These are phyloP conservation scores for Latrodectus elegans DNA, from an alignment of 2,888 invertebrate species.

Conservation along the genomic window DNA sequence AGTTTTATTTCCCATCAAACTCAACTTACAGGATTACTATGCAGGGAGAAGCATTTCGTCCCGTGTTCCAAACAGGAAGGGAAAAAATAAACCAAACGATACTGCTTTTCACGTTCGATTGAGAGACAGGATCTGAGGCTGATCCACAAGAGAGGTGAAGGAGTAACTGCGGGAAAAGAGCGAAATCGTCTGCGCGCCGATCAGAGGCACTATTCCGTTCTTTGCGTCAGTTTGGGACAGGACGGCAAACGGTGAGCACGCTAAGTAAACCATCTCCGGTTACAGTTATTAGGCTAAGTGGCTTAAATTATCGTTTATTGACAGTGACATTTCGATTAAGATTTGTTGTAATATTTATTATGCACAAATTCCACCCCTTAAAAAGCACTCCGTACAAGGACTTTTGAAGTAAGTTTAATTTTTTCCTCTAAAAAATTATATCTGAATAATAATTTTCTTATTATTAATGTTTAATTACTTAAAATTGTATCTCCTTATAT, in stretches of 20 bases:
- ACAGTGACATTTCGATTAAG: too few relatives aligned
- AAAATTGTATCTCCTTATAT: too few relatives aligned
- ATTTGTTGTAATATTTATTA: too few relatives aligned
- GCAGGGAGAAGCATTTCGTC: not conserved
- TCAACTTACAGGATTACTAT: not conserved
- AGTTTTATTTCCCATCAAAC: not conserved
- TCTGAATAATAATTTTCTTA: too few relatives aligned
- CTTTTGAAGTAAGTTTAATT: too few relatives aligned
- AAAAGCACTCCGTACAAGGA: too few relatives aligned
- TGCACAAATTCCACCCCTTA: too few relatives aligned
- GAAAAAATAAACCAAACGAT: conserved; percentile 2
- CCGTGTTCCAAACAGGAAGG: not conserved
- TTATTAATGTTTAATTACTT: too few relatives aligned
- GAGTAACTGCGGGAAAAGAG: conserved; percentile 5
- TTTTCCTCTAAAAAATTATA: too few relatives aligned
- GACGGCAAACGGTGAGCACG: not conserved
- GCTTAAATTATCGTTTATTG: not conserved
- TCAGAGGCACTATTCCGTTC: not conserved
- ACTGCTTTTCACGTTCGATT: conserved; percentile 3
- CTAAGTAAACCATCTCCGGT: not conserved
- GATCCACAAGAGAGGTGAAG: conserved; percentile 3
- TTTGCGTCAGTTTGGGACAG: conserved; percentile 2
- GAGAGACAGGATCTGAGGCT: not conserved
- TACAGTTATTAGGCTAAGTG: not conserved
- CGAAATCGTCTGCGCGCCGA: conserved; percentile 1